Base-by-base conservation (phyloP, 2,888 invertebrate genomes). In the Dinocampus coccinellae region DNA sequence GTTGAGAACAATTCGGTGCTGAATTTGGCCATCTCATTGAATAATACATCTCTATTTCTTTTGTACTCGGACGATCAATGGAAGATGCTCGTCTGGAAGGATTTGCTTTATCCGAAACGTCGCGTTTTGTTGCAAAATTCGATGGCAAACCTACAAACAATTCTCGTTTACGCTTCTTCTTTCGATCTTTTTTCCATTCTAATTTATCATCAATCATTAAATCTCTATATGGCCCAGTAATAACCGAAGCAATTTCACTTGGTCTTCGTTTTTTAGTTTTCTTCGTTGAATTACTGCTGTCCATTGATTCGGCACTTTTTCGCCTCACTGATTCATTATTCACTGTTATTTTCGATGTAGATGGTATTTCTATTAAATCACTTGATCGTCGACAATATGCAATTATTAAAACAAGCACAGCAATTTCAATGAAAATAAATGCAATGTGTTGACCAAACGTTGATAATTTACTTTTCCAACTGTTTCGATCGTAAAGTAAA, bases 241-340 rank as follows among this genome's bases (percentile, higher is more conserved):
- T 88, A 53, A 82, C 83, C 6, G 89, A 82, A 1, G 89, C 88
- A 58, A 89, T 88, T 76, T 95, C 95, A 81, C 95, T 95, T 0
- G 95, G 94, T 62, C 95, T 88, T 22, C 91, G 84, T 33, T 92
- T 90, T 73, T 90, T 90, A 39, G 90, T 90, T 36, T 90, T 90
- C 11, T 90, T 90, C 0, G 68, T 20, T 0, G 52, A 16, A 6
- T 39, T 58, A 9, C 72, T 73, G 7, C 72, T 73, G 7, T 70
- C 60, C 58, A 75, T 73, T 26, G 76, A 73, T 0, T 75, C 77
- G 2, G 76, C 73, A 60, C 76, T 76, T 10, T 75, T 69, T 26
- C 76, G 75, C 69, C 83, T 77, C 61, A 69, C 62, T n/a, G 76
- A 72, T 13, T 77, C 79, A 26, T 82, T 76, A 39, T 76, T 79